A percentile compares a stretch with the other conserved stretches of the same genome.
phyloP scores from a whole-genome alignment of 2,113 vertebrate species.

The Nycticryphes semicollaris region DNA sequence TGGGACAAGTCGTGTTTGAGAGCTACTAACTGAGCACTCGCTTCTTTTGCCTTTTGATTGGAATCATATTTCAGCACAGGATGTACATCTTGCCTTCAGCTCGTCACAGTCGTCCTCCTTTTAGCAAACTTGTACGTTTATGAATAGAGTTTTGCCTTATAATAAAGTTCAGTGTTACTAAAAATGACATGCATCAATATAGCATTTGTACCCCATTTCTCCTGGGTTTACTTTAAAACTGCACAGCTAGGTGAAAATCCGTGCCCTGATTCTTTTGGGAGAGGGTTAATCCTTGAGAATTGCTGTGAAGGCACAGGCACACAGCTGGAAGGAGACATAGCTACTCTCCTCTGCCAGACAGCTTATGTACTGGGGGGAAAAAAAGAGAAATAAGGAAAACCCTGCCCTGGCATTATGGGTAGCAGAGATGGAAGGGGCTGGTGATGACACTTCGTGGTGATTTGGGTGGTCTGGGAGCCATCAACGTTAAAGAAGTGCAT shows the following conservation, averaged over 20 bases:
- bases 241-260: not conserved
- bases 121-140: not conserved
- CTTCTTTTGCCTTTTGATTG: not conserved
- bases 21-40: not conserved
- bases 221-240: not conserved
- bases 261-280: not conserved
- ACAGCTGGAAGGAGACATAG: not conserved
- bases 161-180: not conserved
- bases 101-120: not conserved
- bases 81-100: not conserved
- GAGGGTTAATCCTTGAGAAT: not conserved
- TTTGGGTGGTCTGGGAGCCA: not conserved
- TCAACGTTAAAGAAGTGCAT: not conserved
- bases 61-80: not conserved
- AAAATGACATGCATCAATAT: not conserved
- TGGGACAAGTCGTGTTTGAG: not conserved
- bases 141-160: not conserved
- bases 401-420: not conserved
- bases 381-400: not conserved
- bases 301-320: not conserved
- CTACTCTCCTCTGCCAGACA: not conserved
- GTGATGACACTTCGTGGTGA: not conserved
- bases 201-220: not conserved
- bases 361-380: not conserved
- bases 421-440: not conserved